Conservation (phyloP, 2,797 vertebrate species). For the Decapterus maruadsi region DNA sequence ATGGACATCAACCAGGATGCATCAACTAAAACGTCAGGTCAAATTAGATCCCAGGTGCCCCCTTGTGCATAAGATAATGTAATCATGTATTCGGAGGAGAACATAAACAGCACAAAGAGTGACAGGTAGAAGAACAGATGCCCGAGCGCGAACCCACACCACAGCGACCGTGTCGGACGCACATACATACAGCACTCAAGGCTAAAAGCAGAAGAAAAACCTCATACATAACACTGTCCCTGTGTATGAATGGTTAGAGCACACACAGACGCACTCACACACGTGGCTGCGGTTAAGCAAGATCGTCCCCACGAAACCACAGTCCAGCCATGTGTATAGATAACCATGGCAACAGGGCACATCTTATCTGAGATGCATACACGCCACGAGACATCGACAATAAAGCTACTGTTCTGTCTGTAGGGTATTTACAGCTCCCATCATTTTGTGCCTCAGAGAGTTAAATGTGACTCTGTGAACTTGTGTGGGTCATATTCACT, state of each 20-base stretch:
- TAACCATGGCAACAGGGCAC: constrained; percentile 35
- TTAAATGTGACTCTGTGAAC: constrained; percentile 14
- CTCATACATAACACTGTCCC: background rate
- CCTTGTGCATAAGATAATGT: constrained; percentile 40
- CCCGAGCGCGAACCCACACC: constrained; percentile 5
- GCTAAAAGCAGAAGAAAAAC: background rate
- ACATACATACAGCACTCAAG: background rate
- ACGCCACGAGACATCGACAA: constrained; percentile 23
- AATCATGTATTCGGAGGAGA: constrained; percentile 25
- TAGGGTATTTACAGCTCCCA: constrained; percentile 24
- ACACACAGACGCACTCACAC: background rate
- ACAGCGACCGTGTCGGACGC: background rate
- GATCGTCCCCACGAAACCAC: constrained; percentile 28
- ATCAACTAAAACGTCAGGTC: constrained; percentile 58
- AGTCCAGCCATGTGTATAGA: constrained; percentile 12
- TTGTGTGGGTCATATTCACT: background rate
- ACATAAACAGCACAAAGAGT: constrained; percentile 11
- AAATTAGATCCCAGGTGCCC: constrained; percentile 41
- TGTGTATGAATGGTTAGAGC: background rate
- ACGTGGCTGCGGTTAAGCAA: background rate
- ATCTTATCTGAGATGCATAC: constrained; percentile 35
- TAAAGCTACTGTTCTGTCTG: constrained; percentile 11
- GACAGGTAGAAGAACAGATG: constrained; percentile 6
- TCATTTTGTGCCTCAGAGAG: constrained; percentile 19
- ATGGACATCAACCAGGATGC: constrained; percentile 40